These are phyloP conservation scores for Lutraria rhynchaena DNA, from an alignment of 1,140 invertebrate genomes.

Conservation along the genomic window DNA sequence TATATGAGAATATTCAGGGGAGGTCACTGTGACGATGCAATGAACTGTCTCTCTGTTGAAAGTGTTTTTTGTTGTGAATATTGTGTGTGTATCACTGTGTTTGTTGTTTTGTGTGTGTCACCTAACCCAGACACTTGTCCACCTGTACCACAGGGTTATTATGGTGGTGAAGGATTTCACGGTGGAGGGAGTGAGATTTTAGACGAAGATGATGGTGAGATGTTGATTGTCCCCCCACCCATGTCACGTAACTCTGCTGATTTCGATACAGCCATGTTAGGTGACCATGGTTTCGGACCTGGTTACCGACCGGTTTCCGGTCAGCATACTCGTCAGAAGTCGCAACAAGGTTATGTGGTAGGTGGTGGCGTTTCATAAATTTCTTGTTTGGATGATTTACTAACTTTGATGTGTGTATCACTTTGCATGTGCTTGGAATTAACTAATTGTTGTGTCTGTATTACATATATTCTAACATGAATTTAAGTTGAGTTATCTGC, in stretches of 20 bases:
- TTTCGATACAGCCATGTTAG: conserved; percentile 51
- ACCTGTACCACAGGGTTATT: conserved; percentile 39
- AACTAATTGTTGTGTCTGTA: too few species aligned
- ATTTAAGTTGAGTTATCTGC: too few species aligned
- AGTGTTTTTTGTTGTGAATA: too few species aligned
- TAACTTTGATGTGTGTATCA: too few species aligned
- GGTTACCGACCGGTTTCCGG: conserved; percentile 22
- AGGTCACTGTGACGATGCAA: too few species aligned
- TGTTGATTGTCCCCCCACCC: conserved; percentile 59
- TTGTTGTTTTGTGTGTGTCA: neutral
- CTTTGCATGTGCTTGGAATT: too few species aligned
- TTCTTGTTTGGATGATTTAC: too few species aligned
- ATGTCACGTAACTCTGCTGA: conserved; percentile 55
- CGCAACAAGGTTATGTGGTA: conserved; percentile 65
- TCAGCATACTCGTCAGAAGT: conserved; percentile 11
- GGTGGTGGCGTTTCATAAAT: conserved; percentile 12
- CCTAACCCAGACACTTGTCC: conserved; percentile 5
- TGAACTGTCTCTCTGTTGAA: too few species aligned
- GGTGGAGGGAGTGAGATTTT: conserved; percentile 52
- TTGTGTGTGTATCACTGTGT: neutral
- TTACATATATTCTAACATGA: too few species aligned
- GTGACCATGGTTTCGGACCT: conserved; percentile 26
- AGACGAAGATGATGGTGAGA: conserved; percentile 59
- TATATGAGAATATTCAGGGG: too few species aligned
- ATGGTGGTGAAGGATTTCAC: conserved; percentile 38